Evolutionary conservation across 2,797 vertebrate genomes (phyloP).

Genomic region (Heteromormyrus szaboi): DNA sequence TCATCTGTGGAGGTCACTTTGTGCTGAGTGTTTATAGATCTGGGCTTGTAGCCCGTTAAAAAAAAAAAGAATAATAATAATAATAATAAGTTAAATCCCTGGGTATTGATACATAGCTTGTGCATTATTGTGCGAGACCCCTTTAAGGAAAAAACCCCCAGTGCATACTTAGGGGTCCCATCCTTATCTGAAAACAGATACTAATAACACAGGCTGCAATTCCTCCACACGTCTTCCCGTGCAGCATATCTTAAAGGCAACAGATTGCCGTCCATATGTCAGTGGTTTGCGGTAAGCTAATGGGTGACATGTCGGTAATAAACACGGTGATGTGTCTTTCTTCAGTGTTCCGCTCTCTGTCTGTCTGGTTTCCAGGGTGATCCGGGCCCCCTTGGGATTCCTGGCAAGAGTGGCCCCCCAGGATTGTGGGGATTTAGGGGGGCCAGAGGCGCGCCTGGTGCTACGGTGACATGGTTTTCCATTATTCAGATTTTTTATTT

Average conservation of each 20-base stretch:
- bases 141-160: not conserved
- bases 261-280: constrained; percentile 23
- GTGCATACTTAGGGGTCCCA: not conserved
- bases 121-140: not conserved
- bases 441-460: constrained; percentile 67
- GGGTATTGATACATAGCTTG: not conserved
- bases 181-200: not conserved
- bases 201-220: not conserved
- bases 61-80: not conserved
- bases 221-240: not conserved
- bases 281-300: constrained; percentile 17
- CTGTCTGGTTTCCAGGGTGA: constrained; percentile 70
- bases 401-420: constrained; percentile 76
- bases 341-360: not conserved
- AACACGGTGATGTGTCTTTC: not conserved
- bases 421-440: constrained; percentile 78
- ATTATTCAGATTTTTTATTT: not conserved
- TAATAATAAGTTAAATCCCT: not conserved
- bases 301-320: not conserved
- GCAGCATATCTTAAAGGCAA: not conserved
- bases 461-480: constrained; percentile 56
- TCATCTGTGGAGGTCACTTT: not conserved
- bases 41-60: not conserved
- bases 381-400: constrained; percentile 68
- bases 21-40: not conserved